These are phyloP conservation scores for Pseudomyrmex gracilis DNA, from an alignment of 1,140 invertebrate species.

Conservation along the genomic window DNA sequence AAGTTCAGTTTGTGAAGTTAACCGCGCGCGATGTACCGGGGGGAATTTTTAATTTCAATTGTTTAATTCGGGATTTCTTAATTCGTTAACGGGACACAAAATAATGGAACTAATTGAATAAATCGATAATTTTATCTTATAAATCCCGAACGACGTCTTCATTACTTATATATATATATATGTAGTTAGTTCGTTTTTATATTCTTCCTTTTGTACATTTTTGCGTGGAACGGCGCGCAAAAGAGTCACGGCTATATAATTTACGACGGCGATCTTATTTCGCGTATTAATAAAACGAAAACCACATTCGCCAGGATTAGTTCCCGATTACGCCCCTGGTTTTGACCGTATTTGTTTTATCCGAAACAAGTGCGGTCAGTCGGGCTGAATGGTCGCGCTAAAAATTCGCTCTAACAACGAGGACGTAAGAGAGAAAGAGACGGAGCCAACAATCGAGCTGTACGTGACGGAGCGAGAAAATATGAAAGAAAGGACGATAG, in stretches of 20 bases:
- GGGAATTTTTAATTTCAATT: neutral
- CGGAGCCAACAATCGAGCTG: constrained; percentile 30
- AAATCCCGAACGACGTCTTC: neutral
- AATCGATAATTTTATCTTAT: neutral
- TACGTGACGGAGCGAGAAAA: constrained; percentile 8
- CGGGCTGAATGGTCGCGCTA: constrained; percentile 20
- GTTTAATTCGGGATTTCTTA: neutral
- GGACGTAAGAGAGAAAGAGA: neutral
- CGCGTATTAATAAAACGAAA: constrained; percentile 26
- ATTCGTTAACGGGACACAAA: neutral
- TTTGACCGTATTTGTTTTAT: constrained; percentile 19
- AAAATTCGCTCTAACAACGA: constrained; percentile 33
- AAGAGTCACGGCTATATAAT: too few species aligned
- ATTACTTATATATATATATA: too few species aligned
- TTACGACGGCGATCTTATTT: constrained; percentile 28
- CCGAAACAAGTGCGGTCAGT: constrained; percentile 50
- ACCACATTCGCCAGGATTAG: constrained; percentile 24
- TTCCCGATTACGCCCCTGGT: constrained; percentile 4
- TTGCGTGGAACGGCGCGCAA: too few species aligned
- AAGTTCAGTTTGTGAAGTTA: neutral
- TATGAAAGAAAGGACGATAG: constrained; percentile 4
- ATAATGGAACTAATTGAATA: neutral
- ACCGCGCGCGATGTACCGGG: neutral
- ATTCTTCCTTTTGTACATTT: neutral
- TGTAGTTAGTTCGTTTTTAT: neutral